A percentile compares a stretch with the other conserved stretches of the same genome.
Evolutionary conservation across 1,140 invertebrate species (phyloP).

Genomic region (Pinna nobilis): DNA sequence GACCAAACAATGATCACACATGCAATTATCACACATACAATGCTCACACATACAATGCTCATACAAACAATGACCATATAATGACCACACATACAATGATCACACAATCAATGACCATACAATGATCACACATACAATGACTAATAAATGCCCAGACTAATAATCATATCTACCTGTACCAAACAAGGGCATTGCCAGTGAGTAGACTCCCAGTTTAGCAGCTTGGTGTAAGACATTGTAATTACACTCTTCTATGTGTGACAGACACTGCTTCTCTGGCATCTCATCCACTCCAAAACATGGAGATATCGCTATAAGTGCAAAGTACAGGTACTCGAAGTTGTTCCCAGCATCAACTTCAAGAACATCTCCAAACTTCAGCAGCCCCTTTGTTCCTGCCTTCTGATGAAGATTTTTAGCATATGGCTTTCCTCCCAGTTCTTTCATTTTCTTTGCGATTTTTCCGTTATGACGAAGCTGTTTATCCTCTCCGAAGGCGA

Average conservation of each 20-base stretch:
- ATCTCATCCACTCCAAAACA: too few species aligned
- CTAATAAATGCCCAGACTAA: not conserved
- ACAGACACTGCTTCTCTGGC: not conserved
- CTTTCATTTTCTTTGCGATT: not conserved
- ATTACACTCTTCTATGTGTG: slow-evolving; percentile 2
- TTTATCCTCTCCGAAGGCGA: slow-evolving; percentile 26
- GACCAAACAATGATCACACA: too few species aligned
- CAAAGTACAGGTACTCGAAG: slow-evolving; percentile 1
- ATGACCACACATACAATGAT: too few species aligned
- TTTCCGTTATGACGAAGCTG: not conserved
- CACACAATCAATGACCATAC: too few species aligned
- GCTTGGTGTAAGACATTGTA: slow-evolving; percentile 18
- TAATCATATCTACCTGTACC: slow-evolving; percentile 17
- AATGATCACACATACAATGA: not conserved
- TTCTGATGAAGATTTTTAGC: not conserved
- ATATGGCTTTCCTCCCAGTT: not conserved
- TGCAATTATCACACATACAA: too few species aligned
- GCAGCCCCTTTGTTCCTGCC: too few species aligned
- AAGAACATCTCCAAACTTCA: slow-evolving; percentile 16
- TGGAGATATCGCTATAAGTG: not conserved
- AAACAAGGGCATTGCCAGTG: slow-evolving; percentile 30
- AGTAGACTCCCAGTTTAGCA: not conserved
- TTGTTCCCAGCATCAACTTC: slow-evolving; percentile 14
- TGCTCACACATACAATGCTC: too few species aligned
- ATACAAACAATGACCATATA: too few species aligned